Percentiles rank a stretch among this genome's conserved stretches.
Evolutionary conservation across 2,113 vertebrate genomes (phyloP).

Genomic region (Scalopus aquaticus): DNA sequence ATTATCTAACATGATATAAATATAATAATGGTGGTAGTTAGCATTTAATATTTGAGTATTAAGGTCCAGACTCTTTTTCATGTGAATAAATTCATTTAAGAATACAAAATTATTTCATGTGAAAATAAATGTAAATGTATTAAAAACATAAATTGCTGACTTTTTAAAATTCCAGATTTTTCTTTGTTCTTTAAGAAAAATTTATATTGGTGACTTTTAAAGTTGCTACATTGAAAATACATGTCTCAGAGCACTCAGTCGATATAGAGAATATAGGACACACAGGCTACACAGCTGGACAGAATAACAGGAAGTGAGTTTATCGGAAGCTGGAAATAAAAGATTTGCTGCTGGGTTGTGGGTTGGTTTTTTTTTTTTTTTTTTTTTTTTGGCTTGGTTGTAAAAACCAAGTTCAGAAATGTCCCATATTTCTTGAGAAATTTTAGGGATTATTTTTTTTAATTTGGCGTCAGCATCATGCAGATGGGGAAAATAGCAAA

Average conservation of each 20-base stretch:
- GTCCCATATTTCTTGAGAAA: not conserved
- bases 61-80: not conserved
- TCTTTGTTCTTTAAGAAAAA: slow-evolving; percentile 13
- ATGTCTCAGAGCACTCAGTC: not conserved
- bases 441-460: not conserved
- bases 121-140: not conserved
- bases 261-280: not conserved
- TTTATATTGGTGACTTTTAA: not conserved
- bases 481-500: not conserved
- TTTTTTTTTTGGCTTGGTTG: not conserved
- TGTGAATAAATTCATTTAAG: not conserved
- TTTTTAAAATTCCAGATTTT: not conserved
- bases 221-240: not conserved
- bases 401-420: not conserved
- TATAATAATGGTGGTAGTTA: not conserved
- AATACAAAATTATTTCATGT: not conserved
- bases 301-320: slow-evolving; percentile 85
- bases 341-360: slow-evolving; percentile 78
- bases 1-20: not conserved
- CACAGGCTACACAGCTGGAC: slow-evolving; percentile 72
- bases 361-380: not conserved
- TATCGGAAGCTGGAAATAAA: slow-evolving; percentile 81
- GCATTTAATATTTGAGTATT: not conserved
- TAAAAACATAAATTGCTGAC: slow-evolving; percentile 12
- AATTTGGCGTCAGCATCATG: not conserved